These are phyloP conservation scores for Eutrigla gurnardus DNA, from an alignment of 2,797 vertebrate species.

Conservation along the genomic window DNA sequence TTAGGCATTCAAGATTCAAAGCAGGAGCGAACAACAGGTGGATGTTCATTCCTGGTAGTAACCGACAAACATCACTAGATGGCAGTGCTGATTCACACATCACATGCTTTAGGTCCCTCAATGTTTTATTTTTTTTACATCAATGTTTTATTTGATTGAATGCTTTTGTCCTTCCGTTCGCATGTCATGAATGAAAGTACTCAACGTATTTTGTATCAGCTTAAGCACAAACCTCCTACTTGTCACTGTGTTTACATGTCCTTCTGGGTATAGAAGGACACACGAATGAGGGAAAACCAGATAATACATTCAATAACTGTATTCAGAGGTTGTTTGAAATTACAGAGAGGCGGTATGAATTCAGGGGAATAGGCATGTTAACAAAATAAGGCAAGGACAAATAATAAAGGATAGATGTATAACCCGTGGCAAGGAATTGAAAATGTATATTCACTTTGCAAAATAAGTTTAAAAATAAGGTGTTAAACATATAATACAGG, in stretches of 20 bases:
- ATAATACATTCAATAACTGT: background rate
- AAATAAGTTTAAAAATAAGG: too few relatives aligned
- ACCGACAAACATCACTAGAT: conserved; percentile 50
- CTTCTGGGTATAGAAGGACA: conserved; percentile 2
- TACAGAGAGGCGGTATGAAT: too few relatives aligned
- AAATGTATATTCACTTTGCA: too few relatives aligned
- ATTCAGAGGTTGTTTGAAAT: too few relatives aligned
- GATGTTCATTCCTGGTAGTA: conserved; percentile 2
- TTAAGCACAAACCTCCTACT: background rate
- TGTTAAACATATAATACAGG: too few relatives aligned
- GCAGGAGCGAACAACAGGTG: background rate
- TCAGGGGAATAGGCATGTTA: too few relatives aligned
- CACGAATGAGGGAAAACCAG: background rate
- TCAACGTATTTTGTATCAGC: background rate
- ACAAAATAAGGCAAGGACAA: too few relatives aligned
- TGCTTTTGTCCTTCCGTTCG: background rate
- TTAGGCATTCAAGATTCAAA: background rate
- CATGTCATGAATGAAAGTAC: background rate
- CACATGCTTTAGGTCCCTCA: background rate
- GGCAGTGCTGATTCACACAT: conserved; percentile 49
- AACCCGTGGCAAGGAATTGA: too few relatives aligned
- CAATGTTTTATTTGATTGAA: background rate
- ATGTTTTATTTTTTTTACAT: too few relatives aligned
- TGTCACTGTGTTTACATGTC: background rate
- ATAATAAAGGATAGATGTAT: too few relatives aligned